Base-by-base conservation (phyloP, 2,113 vertebrate species). In the Antigone vipio region DNA sequence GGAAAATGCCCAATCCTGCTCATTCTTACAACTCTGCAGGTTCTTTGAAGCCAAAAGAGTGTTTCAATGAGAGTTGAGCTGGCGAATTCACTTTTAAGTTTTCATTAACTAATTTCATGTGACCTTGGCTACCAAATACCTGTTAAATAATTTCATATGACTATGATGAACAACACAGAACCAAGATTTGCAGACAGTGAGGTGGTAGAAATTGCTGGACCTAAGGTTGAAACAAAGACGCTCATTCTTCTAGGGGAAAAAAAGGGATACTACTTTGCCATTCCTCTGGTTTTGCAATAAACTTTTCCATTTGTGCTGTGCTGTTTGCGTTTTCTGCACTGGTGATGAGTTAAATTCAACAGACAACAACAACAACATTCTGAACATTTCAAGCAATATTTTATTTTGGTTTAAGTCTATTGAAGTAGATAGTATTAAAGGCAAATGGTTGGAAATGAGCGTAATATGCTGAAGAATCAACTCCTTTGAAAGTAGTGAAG, bases 211-310 rank as follows among this genome's bases (percentile, higher is more conserved):
- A 71, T 76, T 88, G 50, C 88, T 88, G 26, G 81, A 88, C 38
- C 42, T 88, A 53, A 38, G 50, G 14, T 6, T 76, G 38, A 94
- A 93, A 96, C 88, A 96, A 92, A 96, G 92, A 90, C 19, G 6
- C 11, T 93, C 49, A 89, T 95, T 96, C 63, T 97, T 96, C 87
- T 58, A 66, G 13, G 21, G 19, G 6, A 4, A 21, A 50, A 87
- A 68, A 72, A 27, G 4, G 44, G 58, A 95, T 93, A 55, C 45
- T 92, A 15, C 45, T 82, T 91, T 80, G 62, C 92, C 88, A 88
- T 95, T 44, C 47, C 35, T 92, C 92, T 96, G 95, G 91, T 96
- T 97, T 95, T 93, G 93, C 75, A 95, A 96, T 90, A 94, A 94
- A 95, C 85, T 96, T 97, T 97, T 97, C 96, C 92, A 6, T 95